A percentile compares a stretch with the other conserved stretches of the same genome.
Evolutionary conservation across 2,113 vertebrate genomes (phyloP).

Genomic region (Pongo abelii): DNA sequence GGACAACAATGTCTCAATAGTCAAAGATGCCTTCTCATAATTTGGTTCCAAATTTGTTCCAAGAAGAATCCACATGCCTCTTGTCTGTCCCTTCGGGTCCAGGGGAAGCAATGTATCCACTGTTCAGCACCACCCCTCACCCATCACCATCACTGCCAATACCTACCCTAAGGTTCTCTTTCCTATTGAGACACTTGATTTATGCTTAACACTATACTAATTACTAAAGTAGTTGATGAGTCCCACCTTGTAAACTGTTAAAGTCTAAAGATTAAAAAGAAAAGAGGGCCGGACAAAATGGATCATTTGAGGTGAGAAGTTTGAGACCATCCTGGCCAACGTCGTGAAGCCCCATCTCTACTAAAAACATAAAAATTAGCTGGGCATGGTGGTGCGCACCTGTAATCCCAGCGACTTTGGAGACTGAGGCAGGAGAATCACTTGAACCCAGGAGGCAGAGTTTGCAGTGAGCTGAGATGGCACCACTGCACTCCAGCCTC

Average conservation of each 20-base stretch:
- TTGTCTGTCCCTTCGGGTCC: not conserved
- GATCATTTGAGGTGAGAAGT: not conserved
- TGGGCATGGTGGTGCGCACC: no score
- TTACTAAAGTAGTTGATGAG: no score
- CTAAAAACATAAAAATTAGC: no score
- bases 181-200: not conserved
- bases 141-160: rapidly evolving
- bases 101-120: rapidly evolving
- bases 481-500: no score
- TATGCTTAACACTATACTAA: rapidly evolving
- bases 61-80: no score
- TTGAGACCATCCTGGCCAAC: no score
- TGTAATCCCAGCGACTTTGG: no score
- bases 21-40: not conserved
- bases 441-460: no score
- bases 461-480: no score
- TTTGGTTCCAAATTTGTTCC: not conserved
- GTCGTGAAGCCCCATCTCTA: no score
- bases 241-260: not conserved
- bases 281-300: not conserved
- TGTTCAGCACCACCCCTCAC: rapidly evolving
- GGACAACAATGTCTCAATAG: not conserved
- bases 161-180: rapidly evolving
- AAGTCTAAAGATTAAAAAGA: not conserved
- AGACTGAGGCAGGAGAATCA: no score